Evolutionary conservation across 2,113 vertebrate species (phyloP), one percentile per base, ranked within the genome.

Genomic region (Protobothrops mucrosquamatus): DNA sequence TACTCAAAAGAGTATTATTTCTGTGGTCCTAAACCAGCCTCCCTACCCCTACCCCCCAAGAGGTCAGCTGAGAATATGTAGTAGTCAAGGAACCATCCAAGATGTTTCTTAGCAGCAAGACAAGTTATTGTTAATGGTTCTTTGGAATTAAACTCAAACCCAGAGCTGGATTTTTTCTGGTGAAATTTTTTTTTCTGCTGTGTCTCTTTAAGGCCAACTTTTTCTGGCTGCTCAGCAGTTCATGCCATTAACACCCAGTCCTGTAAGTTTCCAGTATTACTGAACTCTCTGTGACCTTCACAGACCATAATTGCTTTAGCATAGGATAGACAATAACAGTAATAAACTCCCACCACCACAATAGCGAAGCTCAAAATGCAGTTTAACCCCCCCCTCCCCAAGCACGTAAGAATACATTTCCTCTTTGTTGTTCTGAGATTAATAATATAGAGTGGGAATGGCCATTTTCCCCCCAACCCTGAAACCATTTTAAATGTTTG

Each of bases 231-330:
- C 94, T 96, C 91, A 96, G 96, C 95, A 1, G 1, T 3, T 92
- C 85, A 39, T 91, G 93, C 94, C 94, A 89, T 95, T 96, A 95
- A 88, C 93, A 94, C 92, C 81, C 93, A 95, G 94, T 91, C 87
- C 95, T 95, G 61, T 57, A 91, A 94, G 96, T 92, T 96, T 95
- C 95, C 88, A 95, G 95, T 87, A 95, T 94, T n/a, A 23, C 92
- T 97, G 97, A 98, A 98, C 98, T 98, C 95, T 87, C 4, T 43
- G 55, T 97, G 97, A 98, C 98, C 97, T 96, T 94, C 0, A 0
- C 93, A 94, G 94, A 93, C 95, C 97, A 95, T 97, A 97, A 97
- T 97, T 97, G 96, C 97, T 98, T 98, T 97, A 97, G 94, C 97
- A 97, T 94, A 96, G 96, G 94, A 95, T 97, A 95, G 96, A 96